Evolutionary conservation across 2,113 vertebrate genomes (phyloP), one percentile per base, ranked within the genome.

Genomic region (Grantiella picta): DNA sequence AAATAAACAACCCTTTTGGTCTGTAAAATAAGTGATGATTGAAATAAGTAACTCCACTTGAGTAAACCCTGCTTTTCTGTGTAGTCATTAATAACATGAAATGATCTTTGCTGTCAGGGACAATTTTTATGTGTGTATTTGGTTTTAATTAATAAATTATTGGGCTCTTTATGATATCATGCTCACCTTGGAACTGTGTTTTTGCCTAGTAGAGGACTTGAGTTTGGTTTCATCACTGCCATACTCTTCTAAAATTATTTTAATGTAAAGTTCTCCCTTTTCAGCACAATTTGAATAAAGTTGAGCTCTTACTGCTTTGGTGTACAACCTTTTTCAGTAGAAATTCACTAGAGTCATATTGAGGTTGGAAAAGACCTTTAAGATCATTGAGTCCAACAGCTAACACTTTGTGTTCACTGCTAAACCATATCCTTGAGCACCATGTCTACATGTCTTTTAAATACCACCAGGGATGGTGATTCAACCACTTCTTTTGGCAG

Each of bases 381-480:
- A 54, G 59, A 54, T 73, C 21, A 35, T 31, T 10, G 25, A 71
- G 24, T 49, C 35, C 35, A 49, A 15, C n/a, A 63, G 25, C 24
- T 47, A n/a, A 44, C 47, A 45, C 28, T 17, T 38, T 12, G 2
- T 79, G 17, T 72, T 47, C 5, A 1, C 14, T 80, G 23, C 27
- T 47, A 64, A 88, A 35, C 13, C 21, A 40, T 64, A 12, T 64
- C 9, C 17, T 71, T 80, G 44, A 72, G 35, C 13, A 64, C 16
- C 35, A 35, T 0, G 0, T 57, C 35, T 56, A 5, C 24, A 25
- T 0, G 0, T 40, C 29, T 61, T 61, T 49, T 49, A 69, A 63
- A 42, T 63, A 33, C 25, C 31, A 20, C 7, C 8, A 31, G 49
- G 38, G 11, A 5, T 47, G n/a, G 20, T 40, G 54, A 9, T 52